phyloP scores from a whole-genome alignment of 2,888 invertebrate genomes.

The Mesopsocus fuscifrons region DNA sequence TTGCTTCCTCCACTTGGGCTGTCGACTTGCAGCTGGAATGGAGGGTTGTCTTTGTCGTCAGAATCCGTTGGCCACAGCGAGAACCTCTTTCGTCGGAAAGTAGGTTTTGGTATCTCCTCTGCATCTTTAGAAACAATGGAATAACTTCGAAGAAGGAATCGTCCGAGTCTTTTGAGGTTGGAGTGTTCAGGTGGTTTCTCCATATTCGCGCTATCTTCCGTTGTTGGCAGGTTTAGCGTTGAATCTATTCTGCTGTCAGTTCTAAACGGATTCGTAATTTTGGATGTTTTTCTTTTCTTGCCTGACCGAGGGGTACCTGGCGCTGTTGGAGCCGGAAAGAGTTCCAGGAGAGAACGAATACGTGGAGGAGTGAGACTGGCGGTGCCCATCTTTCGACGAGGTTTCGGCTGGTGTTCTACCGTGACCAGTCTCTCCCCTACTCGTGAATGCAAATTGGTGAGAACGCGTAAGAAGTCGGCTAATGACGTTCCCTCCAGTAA shows the following conservation, averaged over 20 bases:
- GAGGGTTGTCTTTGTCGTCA: background rate
- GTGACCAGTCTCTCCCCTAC: conserved; percentile 23
- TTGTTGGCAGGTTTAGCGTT: background rate
- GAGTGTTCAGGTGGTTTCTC: background rate
- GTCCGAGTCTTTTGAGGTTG: background rate
- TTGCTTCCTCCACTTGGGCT: background rate
- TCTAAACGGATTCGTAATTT: background rate
- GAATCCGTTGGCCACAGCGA: background rate
- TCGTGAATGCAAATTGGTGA: conserved; percentile 44
- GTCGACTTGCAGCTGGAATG: background rate
- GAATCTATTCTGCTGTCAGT: background rate
- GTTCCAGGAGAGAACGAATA: conserved; percentile 27
- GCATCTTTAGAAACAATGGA: conserved; percentile 1
- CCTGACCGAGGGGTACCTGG: conserved; percentile 17
- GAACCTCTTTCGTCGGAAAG: background rate
- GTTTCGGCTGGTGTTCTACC: conserved; percentile 21
- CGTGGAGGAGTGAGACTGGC: conserved; percentile 30
- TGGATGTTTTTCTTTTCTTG: conserved; percentile 24
- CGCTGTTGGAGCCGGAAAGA: conserved; percentile 24
- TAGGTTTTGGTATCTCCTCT: background rate
- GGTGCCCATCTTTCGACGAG: conserved; percentile 33
- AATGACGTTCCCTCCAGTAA: conserved; percentile 63
- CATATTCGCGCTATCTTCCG: background rate
- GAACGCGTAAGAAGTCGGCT: conserved; percentile 58
- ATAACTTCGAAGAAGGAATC: conserved; percentile 7